Evolutionary conservation across 2,888 invertebrate species (phyloP).

Genomic region (Chironomus tentans): DNA sequence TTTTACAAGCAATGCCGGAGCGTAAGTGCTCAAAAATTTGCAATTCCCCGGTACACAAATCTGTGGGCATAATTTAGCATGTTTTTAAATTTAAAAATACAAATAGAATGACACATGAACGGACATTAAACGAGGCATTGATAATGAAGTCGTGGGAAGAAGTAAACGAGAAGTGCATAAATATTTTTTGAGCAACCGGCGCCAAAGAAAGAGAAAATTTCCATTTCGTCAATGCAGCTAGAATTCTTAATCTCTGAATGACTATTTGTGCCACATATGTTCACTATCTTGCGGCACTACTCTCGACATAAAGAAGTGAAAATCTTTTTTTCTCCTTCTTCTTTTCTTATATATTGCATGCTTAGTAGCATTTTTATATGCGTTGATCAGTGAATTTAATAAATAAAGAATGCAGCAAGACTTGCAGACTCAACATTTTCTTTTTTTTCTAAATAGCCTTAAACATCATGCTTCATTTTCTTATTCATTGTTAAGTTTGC

Average conservation of each 20-base stretch:
- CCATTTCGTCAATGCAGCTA: not conserved
- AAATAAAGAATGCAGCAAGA: not conserved
- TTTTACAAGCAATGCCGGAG: too few relatives aligned
- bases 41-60: too few relatives aligned
- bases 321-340: not conserved
- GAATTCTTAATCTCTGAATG: not conserved
- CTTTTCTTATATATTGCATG: too few relatives aligned
- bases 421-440: not conserved
- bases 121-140: not conserved
- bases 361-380: too few relatives aligned
- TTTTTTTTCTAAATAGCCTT: not conserved
- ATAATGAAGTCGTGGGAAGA: not conserved
- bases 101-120: not conserved
- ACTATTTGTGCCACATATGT: not conserved
- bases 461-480: not conserved
- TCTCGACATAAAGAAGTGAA: not conserved
- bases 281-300: too few relatives aligned
- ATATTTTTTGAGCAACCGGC: not conserved
- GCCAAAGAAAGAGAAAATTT: not conserved
- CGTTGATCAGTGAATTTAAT: not conserved
- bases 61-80: too few relatives aligned
- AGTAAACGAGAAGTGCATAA: not conserved
- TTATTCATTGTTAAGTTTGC: not conserved
- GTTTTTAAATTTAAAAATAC: too few relatives aligned
- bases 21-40: too few relatives aligned